phyloP scores from a whole-genome alignment of 2,797 vertebrate species.

The Podarcis siculus region DNA sequence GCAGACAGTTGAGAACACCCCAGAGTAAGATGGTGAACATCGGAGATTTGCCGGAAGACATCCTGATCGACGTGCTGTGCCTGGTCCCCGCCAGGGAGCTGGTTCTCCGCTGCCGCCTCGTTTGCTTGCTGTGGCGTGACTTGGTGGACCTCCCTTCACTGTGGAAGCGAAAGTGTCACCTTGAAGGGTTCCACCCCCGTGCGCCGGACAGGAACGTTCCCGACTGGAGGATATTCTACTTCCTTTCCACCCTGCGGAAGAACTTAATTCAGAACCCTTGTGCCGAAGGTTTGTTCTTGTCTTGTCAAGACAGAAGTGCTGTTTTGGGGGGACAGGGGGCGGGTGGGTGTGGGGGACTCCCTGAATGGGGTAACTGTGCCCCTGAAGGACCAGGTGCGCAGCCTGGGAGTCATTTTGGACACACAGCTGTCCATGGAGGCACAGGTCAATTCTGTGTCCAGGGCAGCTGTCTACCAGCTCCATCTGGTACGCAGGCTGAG shows the following conservation, averaged over 20 bases:
- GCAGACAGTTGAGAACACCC: accelerated
- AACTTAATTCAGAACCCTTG: conserved; percentile 89
- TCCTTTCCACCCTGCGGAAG: conserved; percentile 77
- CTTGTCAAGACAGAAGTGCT: too few species aligned
- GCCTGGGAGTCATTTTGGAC: too few species aligned
- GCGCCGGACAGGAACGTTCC: conserved; percentile 63
- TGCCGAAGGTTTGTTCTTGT: conserved; percentile 71
- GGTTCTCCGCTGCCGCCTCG: conserved; percentile 79
- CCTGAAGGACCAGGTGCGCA: too few species aligned
- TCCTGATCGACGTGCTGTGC: conserved; percentile 87
- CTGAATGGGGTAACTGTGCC: too few species aligned
- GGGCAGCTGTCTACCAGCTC: too few species aligned
- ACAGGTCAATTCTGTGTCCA: too few species aligned
- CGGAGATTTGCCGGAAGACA: conserved; percentile 76
- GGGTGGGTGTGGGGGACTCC: too few species aligned
- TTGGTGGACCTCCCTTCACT: conserved; percentile 84
- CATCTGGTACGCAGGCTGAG: too few species aligned
- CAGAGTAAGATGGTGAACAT: conserved; percentile 59
- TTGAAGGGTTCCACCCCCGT: conserved; percentile 72
- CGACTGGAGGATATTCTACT: conserved; percentile 86
- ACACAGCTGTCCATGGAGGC: too few species aligned
- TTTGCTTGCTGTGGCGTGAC: conserved; percentile 85
- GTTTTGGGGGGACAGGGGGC: too few species aligned
- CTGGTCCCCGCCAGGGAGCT: conserved; percentile 81
- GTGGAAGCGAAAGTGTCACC: conserved; percentile 87